phyloP scores from a whole-genome alignment of 2,797 vertebrate species.

The Manis crassicaudata region DNA sequence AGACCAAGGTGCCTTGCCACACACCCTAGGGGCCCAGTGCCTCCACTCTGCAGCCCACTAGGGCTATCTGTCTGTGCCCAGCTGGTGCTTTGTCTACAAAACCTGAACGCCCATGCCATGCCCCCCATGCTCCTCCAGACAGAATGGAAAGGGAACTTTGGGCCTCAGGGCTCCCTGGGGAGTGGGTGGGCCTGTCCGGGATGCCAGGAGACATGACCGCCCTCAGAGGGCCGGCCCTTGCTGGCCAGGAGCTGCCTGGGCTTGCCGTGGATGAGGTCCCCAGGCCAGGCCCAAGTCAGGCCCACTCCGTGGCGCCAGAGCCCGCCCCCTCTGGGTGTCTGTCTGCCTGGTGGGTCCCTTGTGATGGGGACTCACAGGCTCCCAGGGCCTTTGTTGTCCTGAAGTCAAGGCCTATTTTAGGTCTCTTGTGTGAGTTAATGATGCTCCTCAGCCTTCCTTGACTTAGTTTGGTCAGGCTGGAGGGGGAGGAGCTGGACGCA shows the following conservation, averaged over 20 bases:
- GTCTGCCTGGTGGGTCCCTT: not conserved
- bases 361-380: not conserved
- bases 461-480: not conserved
- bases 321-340: not conserved
- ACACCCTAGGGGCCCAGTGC: not conserved
- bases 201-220: not conserved
- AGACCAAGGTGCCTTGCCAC: rapidly evolving
- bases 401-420: not conserved
- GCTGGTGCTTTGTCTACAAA: not conserved
- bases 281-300: not conserved
- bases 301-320: not conserved
- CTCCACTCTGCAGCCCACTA: rapidly evolving
- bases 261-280: not conserved
- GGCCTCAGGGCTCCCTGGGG: not conserved
- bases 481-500: not conserved
- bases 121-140: not conserved
- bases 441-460: no score
- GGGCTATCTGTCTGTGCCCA: not conserved
- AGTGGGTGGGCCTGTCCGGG: rapidly evolving
- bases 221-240: not conserved
- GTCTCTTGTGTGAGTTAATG: rapidly evolving
- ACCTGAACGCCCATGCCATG: no score
- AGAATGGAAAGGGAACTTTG: not conserved
- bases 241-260: rapidly evolving
- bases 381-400: not conserved